Conservation (phyloP, 2,888 invertebrate species). For the Spatulosminthurus flaviceps region DNA sequence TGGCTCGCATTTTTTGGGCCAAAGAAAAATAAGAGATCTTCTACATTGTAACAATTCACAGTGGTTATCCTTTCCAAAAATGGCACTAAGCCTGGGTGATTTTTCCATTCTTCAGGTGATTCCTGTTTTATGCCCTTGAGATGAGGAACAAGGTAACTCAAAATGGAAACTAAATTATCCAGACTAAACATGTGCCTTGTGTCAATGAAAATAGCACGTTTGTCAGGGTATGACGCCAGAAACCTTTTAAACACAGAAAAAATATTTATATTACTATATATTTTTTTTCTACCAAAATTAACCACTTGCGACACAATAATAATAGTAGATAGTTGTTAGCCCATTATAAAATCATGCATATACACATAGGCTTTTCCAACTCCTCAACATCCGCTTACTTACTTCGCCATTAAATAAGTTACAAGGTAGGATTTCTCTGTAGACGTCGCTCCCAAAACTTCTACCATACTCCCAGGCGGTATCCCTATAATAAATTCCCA, state of each 20-base stretch:
- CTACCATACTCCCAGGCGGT: constrained; percentile 53
- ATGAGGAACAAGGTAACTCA: constrained; percentile 45
- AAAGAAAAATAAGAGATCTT: constrained; percentile 54
- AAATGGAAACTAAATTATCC: constrained; percentile 48
- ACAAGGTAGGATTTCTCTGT: constrained; percentile 58
- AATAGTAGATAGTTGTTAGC: not conserved
- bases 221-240: constrained; percentile 47
- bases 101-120: constrained; percentile 33
- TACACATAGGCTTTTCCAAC: not conserved
- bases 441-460: constrained; percentile 54
- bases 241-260: constrained; percentile 46
- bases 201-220: constrained; percentile 57
- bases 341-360: not conserved
- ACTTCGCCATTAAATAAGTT: constrained; percentile 60
- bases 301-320: not conserved
- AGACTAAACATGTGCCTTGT: constrained; percentile 56
- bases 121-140: not conserved
- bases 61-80: constrained; percentile 52
- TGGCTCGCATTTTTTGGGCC: constrained; percentile 47
- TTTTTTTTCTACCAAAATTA: not conserved
- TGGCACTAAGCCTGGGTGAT: constrained; percentile 24
- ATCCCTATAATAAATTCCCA: constrained; percentile 49
- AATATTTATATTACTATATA: not conserved
- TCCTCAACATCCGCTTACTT: constrained; percentile 33
- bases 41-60: constrained; percentile 50